Base-by-base conservation (phyloP, 2,113 vertebrate species). In the Pterophyllum scalare region DNA sequence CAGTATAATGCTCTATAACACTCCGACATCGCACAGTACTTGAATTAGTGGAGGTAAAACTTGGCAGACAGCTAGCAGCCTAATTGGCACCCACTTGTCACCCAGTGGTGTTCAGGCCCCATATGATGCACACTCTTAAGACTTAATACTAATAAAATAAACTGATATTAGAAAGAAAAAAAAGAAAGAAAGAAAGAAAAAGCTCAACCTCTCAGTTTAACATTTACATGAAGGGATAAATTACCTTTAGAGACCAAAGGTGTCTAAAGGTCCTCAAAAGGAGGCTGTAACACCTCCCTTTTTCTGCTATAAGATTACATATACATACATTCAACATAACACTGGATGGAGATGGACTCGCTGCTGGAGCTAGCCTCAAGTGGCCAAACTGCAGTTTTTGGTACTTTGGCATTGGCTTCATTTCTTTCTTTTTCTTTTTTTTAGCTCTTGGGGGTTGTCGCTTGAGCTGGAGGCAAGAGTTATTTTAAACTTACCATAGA, bases 351-450 rank as follows among this genome's bases (percentile, higher is more conserved):
- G 28, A 52, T 4, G 14, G 43, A 19, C 22, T 46, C 8, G 46
- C 64, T 26, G 22, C 5, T 33, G 33, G 33, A 67, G 40, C 8
- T 0, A 67, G 43, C 64, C 22, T 0, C 38, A 70, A 70, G 17
- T 13, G 15, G 2, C 3, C 43, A 72, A 52, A 72, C 28, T 0
- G 10, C 24, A 28, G 24, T 52, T 52, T 70, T 20, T 28, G 43
- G 65, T 20, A 49, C 49, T 49, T 70, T 19, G 1, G 0, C 35
- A 1, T 43, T 65, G 62, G 24, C 0, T 70, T 28, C 2, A 70
- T 2, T 70, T 70, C 6, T 33, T 33, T 6, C 28, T 28, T 28
- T 4, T 28, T 28, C n/a, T n/a, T 33, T 33, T 33, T 26, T 52
- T 20, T 52, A 70, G 49, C 49, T 17, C 65, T 2, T 31, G 24